phyloP scores from a whole-genome alignment of 2,797 vertebrate genomes.

The Knipowitschia caucasica region DNA sequence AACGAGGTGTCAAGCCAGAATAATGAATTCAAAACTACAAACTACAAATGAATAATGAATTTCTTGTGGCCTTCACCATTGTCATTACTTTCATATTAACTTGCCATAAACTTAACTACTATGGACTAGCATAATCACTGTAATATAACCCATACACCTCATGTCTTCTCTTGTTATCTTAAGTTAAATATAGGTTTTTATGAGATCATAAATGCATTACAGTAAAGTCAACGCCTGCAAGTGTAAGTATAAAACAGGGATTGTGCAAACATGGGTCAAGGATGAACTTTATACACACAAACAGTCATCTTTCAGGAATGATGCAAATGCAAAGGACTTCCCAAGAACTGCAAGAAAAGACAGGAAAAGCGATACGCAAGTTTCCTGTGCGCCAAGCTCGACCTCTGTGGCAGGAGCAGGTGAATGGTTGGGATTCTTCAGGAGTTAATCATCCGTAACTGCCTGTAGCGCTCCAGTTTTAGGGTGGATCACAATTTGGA shows the following conservation, averaged over 20 bases:
- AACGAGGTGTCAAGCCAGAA: too few species aligned
- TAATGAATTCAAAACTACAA: too few species aligned
- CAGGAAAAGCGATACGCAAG: neutral
- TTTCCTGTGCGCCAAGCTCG: neutral
- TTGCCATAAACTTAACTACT: neutral
- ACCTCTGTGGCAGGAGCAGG: conserved; percentile 2
- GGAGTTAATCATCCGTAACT: neutral
- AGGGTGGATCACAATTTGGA: neutral
- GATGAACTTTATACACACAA: neutral
- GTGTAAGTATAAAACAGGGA: neutral
- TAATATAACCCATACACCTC: neutral
- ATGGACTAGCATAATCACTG: neutral
- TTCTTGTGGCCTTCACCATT: neutral
- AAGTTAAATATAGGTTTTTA: neutral
- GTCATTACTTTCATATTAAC: neutral
- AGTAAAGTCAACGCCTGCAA: neutral
- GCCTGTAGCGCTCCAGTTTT: neutral
- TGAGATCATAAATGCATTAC: neutral
- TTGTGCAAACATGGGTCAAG: neutral
- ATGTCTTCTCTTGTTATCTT: neutral
- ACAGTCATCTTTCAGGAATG: neutral
- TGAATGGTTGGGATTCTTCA: neutral
- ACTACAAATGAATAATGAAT: neutral
- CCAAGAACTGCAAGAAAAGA: neutral
- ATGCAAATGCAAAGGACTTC: neutral